Evolutionary conservation across 2,888 invertebrate genomes (phyloP), one percentile per base, ranked within the genome.

Genomic region (Hofmannophila pseudospretella): DNA sequence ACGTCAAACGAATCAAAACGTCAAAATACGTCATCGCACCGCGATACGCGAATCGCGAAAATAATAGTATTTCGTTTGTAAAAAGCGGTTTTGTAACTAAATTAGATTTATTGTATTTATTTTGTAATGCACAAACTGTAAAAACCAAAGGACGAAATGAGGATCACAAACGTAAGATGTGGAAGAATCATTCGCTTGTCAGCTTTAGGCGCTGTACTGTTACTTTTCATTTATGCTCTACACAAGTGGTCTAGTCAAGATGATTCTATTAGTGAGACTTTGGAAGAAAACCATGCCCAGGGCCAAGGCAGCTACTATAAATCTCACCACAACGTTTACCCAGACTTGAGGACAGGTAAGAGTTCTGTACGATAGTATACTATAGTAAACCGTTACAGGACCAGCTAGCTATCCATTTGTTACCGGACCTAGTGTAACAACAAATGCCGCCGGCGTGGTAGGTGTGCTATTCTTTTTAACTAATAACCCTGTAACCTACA

Each of bases 201-300:
- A 7, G 67, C 84, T 34, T 81, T 85, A 35, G 78, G 88, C 51
- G 67, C 85, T 47, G 73, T 91, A 45, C 73, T 91, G 44, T 48
- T 91, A 51, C 71, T 91, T 49, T 63, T 93, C 38, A 65, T 93
- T 36, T 92, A 91, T 68, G 81, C 91, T 50, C 68, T 93, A 41
- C 86, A 89, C 47, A 89, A 86, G 45, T 91, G 91, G 87, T 87
- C 89, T 26, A 82, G 73, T 52, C 84, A 87, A 30, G 85, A 51
- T 75, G 60, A 38, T 49, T 16, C 5, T 5, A 16, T 16, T 5
- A 46, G 22, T 32, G 58, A 59, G 47, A 44, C n/a, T n/a, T n/a
- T n/a, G 8, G 23, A n/a, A 2, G 23, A 23, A 23, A 23, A n/a
- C n/a, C n/a, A n/a, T n/a, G n/a, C 16, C 16, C 3, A 16, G 16